Conservation (phyloP, 2,888 invertebrate species). For the Sarcophaga caerulescens region DNA sequence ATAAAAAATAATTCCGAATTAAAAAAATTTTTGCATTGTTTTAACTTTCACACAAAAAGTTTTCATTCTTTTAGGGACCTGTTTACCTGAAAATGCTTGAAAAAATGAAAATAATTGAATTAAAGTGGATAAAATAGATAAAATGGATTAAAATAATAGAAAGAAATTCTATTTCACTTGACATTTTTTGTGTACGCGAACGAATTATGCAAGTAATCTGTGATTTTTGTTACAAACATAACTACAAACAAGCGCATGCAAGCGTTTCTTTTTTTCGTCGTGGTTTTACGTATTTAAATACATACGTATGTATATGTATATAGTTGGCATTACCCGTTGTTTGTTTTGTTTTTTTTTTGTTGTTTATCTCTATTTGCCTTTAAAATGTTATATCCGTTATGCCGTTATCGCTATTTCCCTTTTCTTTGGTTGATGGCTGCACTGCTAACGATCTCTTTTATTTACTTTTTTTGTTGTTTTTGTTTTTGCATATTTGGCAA, state of each 20-base stretch:
- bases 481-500: constrained; percentile 76
- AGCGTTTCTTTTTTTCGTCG: no score
- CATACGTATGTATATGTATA: not conserved
- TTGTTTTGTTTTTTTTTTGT: not conserved
- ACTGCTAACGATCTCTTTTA: not conserved
- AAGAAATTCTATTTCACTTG: constrained; percentile 27
- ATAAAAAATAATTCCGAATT: no score
- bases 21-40: not conserved
- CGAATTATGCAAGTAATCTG: constrained; percentile 39
- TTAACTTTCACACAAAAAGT: not conserved
- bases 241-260: no score
- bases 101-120: constrained; percentile 27
- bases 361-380: constrained; percentile 6
- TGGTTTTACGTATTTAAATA: not conserved
- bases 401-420: constrained; percentile 19
- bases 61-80: constrained; percentile 9
- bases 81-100: constrained; percentile 10
- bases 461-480: no score
- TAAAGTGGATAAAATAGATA: not conserved
- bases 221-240: no score
- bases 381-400: constrained; percentile 24
- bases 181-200: constrained; percentile 40
- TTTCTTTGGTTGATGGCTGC: not conserved
- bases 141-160: not conserved
- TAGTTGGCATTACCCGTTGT: constrained; percentile 33